A percentile compares a stretch with the other conserved stretches of the same genome.
phyloP scores from a whole-genome alignment of 2,797 vertebrate species.

The Halcyon chelicuti region DNA sequence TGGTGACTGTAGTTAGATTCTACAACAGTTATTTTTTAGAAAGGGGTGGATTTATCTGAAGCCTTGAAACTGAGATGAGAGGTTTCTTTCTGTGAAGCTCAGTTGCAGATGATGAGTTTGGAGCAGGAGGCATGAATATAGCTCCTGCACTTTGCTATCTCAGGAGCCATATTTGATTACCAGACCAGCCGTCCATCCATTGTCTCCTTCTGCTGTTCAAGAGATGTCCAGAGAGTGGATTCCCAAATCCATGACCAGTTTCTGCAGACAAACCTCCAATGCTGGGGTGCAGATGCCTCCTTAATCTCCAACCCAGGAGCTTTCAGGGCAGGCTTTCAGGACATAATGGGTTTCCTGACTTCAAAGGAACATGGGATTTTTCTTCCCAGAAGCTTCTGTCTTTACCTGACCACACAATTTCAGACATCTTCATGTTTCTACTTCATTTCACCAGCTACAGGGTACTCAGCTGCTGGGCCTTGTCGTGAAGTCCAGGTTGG shows the following conservation, averaged over 20 bases:
- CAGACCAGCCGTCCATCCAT: background rate
- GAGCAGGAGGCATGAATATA: background rate
- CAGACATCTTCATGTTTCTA: background rate
- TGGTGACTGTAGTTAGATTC: background rate
- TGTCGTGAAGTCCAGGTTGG: background rate
- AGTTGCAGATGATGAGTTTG: background rate
- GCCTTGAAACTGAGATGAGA: background rate
- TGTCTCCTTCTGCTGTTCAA: background rate
- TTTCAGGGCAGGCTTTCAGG: background rate
- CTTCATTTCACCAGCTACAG: background rate
- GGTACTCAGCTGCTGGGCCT: background rate
- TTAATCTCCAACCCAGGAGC: background rate
- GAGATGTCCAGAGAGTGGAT: background rate
- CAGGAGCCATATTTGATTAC: background rate
- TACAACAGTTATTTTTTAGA: background rate
- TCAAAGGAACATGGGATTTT: background rate
- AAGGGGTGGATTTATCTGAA: background rate
- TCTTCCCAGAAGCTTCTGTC: background rate
- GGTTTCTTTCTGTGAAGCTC: background rate
- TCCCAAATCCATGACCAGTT: background rate
- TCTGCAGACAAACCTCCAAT: background rate
- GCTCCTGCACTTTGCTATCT: background rate
- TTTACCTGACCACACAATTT: background rate
- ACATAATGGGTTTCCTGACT: background rate
- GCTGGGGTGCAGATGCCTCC: background rate